Evolutionary conservation across 2,113 vertebrate species (phyloP).

Genomic region (Sitta europaea): DNA sequence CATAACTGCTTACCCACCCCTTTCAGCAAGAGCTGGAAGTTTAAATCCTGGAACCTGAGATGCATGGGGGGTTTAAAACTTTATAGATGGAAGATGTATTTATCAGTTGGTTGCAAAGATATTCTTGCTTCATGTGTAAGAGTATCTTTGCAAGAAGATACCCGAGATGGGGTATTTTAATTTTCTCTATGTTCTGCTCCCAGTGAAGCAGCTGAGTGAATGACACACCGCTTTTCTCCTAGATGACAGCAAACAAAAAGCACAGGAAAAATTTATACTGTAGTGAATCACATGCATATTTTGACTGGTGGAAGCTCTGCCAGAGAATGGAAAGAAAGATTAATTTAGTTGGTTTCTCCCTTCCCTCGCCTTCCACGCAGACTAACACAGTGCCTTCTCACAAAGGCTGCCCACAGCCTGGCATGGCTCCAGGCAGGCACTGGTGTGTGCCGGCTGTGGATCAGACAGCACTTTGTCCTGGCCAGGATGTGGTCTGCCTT

Average conservation of each 20-base stretch:
- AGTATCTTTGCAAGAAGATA: background rate
- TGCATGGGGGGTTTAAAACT: background rate
- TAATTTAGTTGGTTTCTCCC: constrained; percentile 63
- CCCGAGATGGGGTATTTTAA: background rate
- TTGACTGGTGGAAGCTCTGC: constrained; percentile 49
- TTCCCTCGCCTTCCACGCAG: constrained; percentile 53
- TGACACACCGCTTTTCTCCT: constrained; percentile 1
- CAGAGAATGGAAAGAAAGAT: constrained; percentile 64
- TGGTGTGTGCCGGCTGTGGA: constrained; percentile 43
- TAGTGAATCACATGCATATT: constrained; percentile 63
- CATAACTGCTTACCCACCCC: background rate
- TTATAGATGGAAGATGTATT: background rate
- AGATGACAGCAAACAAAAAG: constrained; percentile 39
- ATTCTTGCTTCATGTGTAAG: background rate
- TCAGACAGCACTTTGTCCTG: constrained; percentile 69
- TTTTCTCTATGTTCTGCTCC: background rate
- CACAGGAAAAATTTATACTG: constrained; percentile 26
- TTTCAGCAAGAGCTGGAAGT: background rate
- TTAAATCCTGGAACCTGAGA: background rate
- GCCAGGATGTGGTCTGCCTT: constrained; percentile 68
- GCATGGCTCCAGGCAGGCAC: constrained; percentile 58
- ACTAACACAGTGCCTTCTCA: constrained; percentile 58
- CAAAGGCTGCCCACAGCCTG: constrained; percentile 63
- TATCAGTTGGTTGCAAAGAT: background rate
- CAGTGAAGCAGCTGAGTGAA: background rate